These are phyloP conservation scores for Chionoecetes opilio DNA, from an alignment of 1,140 invertebrate species.

Conservation along the genomic window DNA sequence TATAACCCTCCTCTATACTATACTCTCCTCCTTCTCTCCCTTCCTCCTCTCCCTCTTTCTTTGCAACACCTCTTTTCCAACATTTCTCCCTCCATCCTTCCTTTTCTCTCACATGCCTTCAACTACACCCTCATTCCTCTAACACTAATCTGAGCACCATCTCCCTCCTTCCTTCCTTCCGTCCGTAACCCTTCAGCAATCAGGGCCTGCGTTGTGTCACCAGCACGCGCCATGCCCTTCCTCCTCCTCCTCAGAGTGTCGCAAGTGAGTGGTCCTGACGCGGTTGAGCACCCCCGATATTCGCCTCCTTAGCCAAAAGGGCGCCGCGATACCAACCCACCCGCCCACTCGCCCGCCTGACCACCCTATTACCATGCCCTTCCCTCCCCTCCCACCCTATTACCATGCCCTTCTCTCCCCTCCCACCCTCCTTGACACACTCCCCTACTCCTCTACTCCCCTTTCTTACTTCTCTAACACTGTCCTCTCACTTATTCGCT, in stretches of 20 bases:
- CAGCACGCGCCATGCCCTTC: background rate
- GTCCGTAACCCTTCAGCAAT: background rate
- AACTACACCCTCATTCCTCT: background rate
- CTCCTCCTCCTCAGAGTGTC: conserved; percentile 15
- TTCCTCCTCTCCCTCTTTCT: background rate
- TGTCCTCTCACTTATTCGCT: no score
- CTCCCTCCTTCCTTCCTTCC: conserved; percentile 20
- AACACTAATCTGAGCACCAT: background rate
- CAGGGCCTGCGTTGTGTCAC: background rate
- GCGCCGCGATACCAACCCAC: background rate
- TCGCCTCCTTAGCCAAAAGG: background rate
- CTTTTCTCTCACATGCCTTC: no score
- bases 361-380: background rate
- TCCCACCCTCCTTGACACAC: background rate
- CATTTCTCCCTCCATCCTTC: background rate
- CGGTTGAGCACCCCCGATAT: background rate
- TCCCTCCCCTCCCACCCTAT: background rate
- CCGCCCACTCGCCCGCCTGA: background rate
- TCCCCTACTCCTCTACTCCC: background rate
- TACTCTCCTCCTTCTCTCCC: background rate
- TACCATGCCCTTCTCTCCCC: background rate
- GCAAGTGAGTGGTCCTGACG: conserved; percentile 9
- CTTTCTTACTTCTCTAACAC: no score
- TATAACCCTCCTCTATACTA: background rate
- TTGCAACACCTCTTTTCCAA: background rate